Evolutionary conservation across 2,113 vertebrate genomes (phyloP), one percentile per base, ranked within the genome.

Genomic region (Dromiciops gliroides): DNA sequence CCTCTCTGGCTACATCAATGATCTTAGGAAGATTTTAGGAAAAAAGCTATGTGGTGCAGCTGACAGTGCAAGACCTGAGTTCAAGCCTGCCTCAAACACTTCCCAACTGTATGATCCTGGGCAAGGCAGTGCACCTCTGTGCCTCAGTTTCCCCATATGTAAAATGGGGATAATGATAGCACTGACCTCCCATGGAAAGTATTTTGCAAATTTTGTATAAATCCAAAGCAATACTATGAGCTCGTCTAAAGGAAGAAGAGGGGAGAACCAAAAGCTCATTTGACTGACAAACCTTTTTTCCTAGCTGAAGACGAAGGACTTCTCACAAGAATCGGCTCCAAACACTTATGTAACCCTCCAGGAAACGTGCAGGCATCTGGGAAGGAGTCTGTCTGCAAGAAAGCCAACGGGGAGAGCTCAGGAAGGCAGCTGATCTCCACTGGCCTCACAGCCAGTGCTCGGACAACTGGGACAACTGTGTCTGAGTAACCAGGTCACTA

Each of bases 311-410:
- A 37, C 0, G 23, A n/a, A 1, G 1, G 22, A 89, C 37, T 8
- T 53, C 2, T 96, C 96, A 96, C 52, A 50, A 31, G 19, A 14
- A 31, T 88, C 91, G 48, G 56, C 11, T 26, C 12, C 23, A 31
- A 88, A 53, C 3, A 1, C 83, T 67, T 37, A 37, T 0, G 91
- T 2, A 31, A 48, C 48, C 50, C 89, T 5, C 1, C 0, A 5
- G 50, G 51, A n/a, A 31, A 24, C 0, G 48, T 2, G 92, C 50
- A 22, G 93, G 93, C 96, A 97, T 97, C 5, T 51, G 92, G 48
- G 28, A 47, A 0, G 0, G 88, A 22, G 22, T 10, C 67, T 0
- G 48, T 67, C 94, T 95, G 95, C 3, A 12, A 93, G 47, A 51
- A 95, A 93, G 95, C 24, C 1, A 53, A 49, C 3, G 5, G 49